Percentiles rank a stretch among this genome's conserved stretches.
Evolutionary conservation across 2,797 vertebrate species (phyloP).

Genomic region (Oreortyx pictus): DNA sequence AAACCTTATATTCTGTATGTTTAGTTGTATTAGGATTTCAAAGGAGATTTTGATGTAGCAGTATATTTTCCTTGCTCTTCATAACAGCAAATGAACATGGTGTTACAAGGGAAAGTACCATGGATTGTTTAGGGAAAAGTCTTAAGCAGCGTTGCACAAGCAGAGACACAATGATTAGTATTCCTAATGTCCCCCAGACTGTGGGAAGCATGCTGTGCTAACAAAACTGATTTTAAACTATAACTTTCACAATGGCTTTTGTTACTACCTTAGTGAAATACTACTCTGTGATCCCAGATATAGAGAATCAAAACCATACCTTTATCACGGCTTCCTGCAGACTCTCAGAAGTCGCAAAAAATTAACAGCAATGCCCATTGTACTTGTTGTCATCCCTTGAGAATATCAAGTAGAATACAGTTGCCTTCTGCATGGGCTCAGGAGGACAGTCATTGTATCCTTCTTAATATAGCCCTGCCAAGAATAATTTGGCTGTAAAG

Average conservation of each 20-base stretch:
- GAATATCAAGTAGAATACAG: background rate
- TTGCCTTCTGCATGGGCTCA: background rate
- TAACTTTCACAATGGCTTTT: background rate
- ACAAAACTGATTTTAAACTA: background rate
- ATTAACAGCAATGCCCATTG: background rate
- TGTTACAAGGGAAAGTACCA: background rate
- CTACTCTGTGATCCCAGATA: background rate
- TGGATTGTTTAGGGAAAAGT: background rate
- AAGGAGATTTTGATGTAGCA: background rate
- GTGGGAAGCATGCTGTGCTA: background rate
- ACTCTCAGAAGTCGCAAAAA: background rate
- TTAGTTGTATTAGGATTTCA: background rate
- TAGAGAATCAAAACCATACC: background rate
- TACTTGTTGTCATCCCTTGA: background rate
- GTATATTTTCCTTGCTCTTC: background rate
- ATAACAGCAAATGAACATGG: background rate
- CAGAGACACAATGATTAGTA: fast-evolving
- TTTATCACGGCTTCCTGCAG: fast-evolving
- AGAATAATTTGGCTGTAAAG: background rate
- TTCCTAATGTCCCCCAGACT: background rate
- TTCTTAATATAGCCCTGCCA: background rate
- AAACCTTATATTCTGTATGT: background rate
- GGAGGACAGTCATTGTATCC: background rate
- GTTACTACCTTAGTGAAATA: background rate
- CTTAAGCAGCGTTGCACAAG: background rate